These are phyloP conservation scores for Cheilosia vernalis DNA, from an alignment of 2,888 invertebrate genomes.

Conservation along the genomic window DNA sequence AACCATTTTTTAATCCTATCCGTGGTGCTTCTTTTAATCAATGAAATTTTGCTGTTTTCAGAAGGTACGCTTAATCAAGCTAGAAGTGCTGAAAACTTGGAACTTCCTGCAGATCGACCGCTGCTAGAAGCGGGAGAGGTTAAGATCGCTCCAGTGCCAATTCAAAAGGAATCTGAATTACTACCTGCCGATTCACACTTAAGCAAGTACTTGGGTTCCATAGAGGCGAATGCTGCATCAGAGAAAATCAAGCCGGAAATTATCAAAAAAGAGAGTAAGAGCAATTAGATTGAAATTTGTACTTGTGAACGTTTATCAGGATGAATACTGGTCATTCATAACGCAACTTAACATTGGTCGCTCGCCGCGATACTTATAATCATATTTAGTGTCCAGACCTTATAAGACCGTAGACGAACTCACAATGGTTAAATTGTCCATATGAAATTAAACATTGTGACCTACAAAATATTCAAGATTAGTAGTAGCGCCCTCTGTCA, in stretches of 20 bases:
- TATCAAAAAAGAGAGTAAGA: constrained; percentile 30
- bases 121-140: constrained; percentile 1
- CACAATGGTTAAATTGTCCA: too few relatives aligned
- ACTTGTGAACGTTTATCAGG: not conserved
- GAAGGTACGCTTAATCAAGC: constrained; percentile 21
- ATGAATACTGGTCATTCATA: too few relatives aligned
- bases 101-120: constrained; percentile 3
- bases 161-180: constrained; percentile 14
- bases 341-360: too few relatives aligned
- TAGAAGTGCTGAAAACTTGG: constrained; percentile 8
- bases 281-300: not conserved
- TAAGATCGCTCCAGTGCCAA: not conserved
- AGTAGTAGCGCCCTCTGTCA: too few relatives aligned
- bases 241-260: constrained; percentile 5
- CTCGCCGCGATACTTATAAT: too few relatives aligned
- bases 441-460: too few relatives aligned
- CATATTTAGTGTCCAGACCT: too few relatives aligned
- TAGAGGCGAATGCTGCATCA: constrained; percentile 15
- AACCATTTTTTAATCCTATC: not conserved
- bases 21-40: not conserved
- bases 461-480: too few relatives aligned
- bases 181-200: constrained; percentile 15
- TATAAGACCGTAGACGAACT: too few relatives aligned
- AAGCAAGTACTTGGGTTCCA: constrained; percentile 35
- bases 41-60: not conserved